Percentiles rank a stretch among this genome's conserved stretches.
These are phyloP conservation scores for Thunnus thynnus DNA, from an alignment of 2,113 vertebrate genomes.

Conservation along the genomic window DNA sequence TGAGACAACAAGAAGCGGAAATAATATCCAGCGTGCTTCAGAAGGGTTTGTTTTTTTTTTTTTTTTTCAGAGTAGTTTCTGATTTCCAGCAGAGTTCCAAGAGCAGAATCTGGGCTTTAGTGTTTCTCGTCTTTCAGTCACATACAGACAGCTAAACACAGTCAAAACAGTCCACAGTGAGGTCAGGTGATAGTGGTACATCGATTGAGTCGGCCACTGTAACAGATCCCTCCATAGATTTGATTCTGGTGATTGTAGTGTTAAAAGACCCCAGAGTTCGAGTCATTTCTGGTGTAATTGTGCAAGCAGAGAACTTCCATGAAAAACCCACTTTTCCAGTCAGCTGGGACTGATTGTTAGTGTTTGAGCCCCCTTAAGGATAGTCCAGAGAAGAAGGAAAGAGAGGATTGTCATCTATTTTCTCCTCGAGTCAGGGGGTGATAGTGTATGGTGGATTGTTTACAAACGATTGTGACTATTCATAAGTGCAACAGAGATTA, in stretches of 20 bases:
- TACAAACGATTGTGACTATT: constrained; percentile 76
- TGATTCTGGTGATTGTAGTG: constrained; percentile 61
- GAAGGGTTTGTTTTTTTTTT: constrained; percentile 40
- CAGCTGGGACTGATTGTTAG: constrained; percentile 55
- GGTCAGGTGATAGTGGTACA: constrained; percentile 65
- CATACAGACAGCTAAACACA: constrained; percentile 36
- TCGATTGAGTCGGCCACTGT: constrained; percentile 48
- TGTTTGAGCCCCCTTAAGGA: constrained; percentile 44
- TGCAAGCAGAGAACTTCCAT: constrained; percentile 65
- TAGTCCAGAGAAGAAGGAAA: constrained; percentile 52
- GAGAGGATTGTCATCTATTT: constrained; percentile 77
- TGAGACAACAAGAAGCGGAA: constrained; percentile 65
- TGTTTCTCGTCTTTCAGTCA: constrained; percentile 52
- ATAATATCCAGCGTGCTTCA: constrained; percentile 78
- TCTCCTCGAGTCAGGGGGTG: constrained; percentile 57
- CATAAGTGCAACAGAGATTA: constrained; percentile 82
- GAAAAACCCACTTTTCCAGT: constrained; percentile 41
- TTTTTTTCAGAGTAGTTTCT: constrained; percentile 34
- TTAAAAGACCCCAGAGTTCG: constrained; percentile 28
- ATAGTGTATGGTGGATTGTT: constrained; percentile 56
- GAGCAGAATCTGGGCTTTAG: constrained; percentile 63
- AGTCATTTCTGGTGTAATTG: constrained; percentile 68
- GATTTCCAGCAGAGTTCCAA: constrained; percentile 46
- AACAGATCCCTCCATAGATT: constrained; percentile 57
- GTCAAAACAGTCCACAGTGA: constrained; percentile 62